A percentile compares a stretch with the other conserved stretches of the same genome.
These are phyloP conservation scores for Macrotis lagotis DNA, from an alignment of 2,113 vertebrate species.

Conservation along the genomic window DNA sequence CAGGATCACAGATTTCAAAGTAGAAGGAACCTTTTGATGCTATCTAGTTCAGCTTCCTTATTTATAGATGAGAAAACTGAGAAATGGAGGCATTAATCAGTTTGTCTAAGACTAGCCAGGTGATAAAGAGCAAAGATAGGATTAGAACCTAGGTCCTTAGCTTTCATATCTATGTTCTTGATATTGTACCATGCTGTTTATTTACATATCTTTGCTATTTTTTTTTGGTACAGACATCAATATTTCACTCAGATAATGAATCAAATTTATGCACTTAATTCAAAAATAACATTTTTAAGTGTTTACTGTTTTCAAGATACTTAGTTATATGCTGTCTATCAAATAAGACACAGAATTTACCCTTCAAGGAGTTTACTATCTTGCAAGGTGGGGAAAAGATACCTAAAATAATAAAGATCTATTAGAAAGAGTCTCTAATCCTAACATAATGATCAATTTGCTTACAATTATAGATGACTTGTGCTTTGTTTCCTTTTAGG, in stretches of 20 bases:
- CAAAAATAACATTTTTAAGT: background rate
- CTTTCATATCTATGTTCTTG: background rate
- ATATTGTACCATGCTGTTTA: background rate
- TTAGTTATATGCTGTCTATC: background rate
- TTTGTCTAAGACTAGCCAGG: background rate
- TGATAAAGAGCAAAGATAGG: background rate
- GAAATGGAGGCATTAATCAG: background rate
- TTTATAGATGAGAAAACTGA: background rate
- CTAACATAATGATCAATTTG: background rate
- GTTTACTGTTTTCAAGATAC: background rate
- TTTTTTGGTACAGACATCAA: background rate
- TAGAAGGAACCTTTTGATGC: background rate
- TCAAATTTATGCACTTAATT: background rate
- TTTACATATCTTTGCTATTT: background rate
- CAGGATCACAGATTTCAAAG: background rate
- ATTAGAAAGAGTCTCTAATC: background rate
- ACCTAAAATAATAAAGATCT: background rate
- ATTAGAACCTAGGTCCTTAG: background rate
- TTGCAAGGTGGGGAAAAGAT: background rate
- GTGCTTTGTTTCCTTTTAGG: background rate
- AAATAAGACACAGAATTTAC: background rate
- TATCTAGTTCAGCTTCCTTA: background rate
- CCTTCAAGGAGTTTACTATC: background rate
- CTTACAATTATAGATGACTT: background rate
- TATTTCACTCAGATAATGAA: background rate